Base-by-base conservation (phyloP, 2,888 invertebrate genomes). In the Nezara viridula region DNA sequence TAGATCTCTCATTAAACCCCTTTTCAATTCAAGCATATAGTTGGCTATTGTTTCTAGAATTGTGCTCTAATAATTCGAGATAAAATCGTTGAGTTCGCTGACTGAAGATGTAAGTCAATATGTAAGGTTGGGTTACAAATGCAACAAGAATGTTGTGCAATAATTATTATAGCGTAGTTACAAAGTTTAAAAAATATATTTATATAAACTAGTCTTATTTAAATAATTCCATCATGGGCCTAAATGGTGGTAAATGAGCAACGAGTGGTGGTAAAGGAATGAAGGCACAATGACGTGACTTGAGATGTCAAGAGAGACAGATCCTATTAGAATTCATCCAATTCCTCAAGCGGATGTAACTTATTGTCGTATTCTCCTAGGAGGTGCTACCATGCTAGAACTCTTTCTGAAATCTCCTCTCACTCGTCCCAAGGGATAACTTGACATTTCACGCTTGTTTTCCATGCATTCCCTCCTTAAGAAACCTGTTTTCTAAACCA, bases 351-450 rank as follows among this genome's bases (percentile, higher is more conserved):
- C 81, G 81, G 81, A 81, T 44, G 81, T 81, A n/a, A 81, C 81
- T 81, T 81, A 81, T 81, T 81, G 81, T 81, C 81, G 44, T 81
- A 40, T 77, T 77, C 40, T 77, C 19, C 21, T 21, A 37, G 73
- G 73, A 21, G 81, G 81, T 47, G 40, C 44, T n/a, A 47, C n/a
- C 0, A 44, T 37, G 81, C 44, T 44, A 47, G 66, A 73, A 7
- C 19, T 60, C 60, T 73, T 73, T 37, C 19, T 21, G 66, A 73
- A 73, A 37, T 37, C 66, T 32, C 19, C 10, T 73, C 4, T 32
- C 27, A 32, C 37, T 32, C 3, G 2, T 19, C 37, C 37, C 4
- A 37, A 60, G 7, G 19, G 6, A 73, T 27, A 37, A 32, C 32
- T 32, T 37, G 32, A 16, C 66, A 73, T 73, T 73, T 37, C 66